phyloP scores from a whole-genome alignment of 23 tunicate genomes.

The Trididemnum nubilum region DNA sequence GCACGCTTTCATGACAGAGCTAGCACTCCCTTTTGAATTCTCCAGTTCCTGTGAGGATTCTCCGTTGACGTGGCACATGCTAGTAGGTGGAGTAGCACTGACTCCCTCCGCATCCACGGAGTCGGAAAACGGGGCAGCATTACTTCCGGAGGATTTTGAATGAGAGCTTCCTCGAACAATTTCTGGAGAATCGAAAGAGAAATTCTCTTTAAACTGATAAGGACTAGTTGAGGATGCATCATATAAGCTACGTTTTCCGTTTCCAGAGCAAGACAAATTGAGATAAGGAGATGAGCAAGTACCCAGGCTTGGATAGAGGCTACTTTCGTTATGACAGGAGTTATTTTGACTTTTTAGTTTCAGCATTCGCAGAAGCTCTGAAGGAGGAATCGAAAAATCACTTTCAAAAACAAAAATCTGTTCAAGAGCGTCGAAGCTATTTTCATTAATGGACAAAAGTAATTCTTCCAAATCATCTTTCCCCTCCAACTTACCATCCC shows the following conservation, averaged over 20 bases:
- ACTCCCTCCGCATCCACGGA: neutral
- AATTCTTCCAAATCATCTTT: neutral
- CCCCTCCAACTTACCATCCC: neutral
- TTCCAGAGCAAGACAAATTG: neutral
- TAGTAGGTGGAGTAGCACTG: neutral
- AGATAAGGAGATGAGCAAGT: neutral
- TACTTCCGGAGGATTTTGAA: neutral
- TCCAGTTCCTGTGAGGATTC: neutral
- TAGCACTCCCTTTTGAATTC: neutral
- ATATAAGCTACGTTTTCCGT: neutral
- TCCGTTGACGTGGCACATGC: neutral
- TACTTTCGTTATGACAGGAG: neutral
- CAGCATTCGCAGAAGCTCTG: neutral
- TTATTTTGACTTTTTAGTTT: neutral
- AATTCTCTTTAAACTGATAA: neutral
- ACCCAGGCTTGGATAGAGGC: neutral
- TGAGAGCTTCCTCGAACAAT: constrained; percentile 12
- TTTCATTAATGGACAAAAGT: neutral
- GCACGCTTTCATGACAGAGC: neutral
- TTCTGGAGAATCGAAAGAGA: constrained; percentile 31
- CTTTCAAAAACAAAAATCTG: neutral
- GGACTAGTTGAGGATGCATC: neutral
- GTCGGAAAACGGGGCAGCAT: too few relatives aligned
- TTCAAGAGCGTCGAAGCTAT: constrained; percentile 4
- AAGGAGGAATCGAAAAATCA: neutral